Evolutionary conservation across 2,888 invertebrate genomes (phyloP).

Genomic region (Listrodromus nycthemerus): DNA sequence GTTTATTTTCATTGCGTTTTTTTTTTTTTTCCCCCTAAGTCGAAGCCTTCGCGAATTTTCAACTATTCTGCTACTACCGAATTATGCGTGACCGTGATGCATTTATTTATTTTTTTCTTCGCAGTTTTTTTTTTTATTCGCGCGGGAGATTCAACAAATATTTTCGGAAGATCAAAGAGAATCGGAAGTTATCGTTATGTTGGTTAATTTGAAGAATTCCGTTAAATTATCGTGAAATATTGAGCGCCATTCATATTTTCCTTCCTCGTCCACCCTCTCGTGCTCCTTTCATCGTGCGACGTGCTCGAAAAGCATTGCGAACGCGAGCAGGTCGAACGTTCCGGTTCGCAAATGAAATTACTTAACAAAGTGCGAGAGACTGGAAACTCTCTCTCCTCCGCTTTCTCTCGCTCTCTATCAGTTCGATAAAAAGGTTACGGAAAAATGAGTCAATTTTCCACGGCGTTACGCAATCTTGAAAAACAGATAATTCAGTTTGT

Average conservation of each 20-base stretch:
- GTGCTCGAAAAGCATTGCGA: constrained; percentile 42
- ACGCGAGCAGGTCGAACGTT: constrained; percentile 25
- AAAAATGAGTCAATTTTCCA: constrained; percentile 74
- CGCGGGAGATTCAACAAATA: not conserved
- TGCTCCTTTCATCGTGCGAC: constrained; percentile 24
- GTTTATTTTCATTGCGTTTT: constrained; percentile 5
- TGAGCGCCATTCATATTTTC: not conserved
- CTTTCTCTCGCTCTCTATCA: constrained; percentile 36
- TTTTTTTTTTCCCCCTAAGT: not conserved
- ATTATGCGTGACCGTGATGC: not conserved
- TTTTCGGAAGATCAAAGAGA: not conserved
- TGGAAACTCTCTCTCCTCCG: not conserved
- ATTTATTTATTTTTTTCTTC: not conserved
- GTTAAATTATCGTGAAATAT: constrained; percentile 13
- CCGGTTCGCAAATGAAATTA: constrained; percentile 70
- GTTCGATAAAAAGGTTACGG: constrained; percentile 62
- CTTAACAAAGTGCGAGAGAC: constrained; percentile 69
- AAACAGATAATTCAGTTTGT: constrained; percentile 73
- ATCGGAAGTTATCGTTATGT: not conserved
- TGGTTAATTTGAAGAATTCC: not conserved
- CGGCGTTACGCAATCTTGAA: constrained; percentile 71
- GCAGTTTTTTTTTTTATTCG: not conserved
- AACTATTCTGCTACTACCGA: not conserved
- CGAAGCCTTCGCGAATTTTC: not conserved
- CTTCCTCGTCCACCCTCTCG: not conserved